These are phyloP conservation scores for Heteromurus nitidus DNA, from an alignment of 2,888 invertebrate genomes.

Conservation along the genomic window DNA sequence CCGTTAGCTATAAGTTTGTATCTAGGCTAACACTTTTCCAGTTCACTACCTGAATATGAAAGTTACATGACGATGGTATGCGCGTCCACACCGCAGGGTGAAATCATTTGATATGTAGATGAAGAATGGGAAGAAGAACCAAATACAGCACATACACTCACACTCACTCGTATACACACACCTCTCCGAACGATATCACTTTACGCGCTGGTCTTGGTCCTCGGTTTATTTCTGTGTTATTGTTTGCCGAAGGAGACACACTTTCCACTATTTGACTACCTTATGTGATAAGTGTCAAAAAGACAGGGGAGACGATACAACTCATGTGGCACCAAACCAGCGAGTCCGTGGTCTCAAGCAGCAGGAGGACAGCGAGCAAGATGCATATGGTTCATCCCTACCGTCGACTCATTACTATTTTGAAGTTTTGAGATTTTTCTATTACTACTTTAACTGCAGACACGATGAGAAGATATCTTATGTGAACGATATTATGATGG, in stretches of 20 bases:
- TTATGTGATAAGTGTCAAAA: conserved; percentile 46
- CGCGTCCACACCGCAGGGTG: not conserved
- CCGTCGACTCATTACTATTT: conserved; percentile 41
- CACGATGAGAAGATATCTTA: too few species aligned
- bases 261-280: conserved; percentile 49
- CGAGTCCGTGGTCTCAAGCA: conserved; percentile 45
- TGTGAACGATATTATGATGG: too few species aligned
- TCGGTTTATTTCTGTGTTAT: conserved; percentile 36
- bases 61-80: conserved; percentile 1
- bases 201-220: too few species aligned
- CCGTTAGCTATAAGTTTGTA: conserved; percentile 27
- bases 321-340: conserved; percentile 31
- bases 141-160: conserved; percentile 25
- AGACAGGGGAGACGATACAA: conserved; percentile 21
- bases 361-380: too few species aligned
- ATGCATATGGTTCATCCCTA: conserved; percentile 40
- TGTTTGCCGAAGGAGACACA: conserved; percentile 52
- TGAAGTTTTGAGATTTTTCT: too few species aligned
- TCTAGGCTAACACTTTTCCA: conserved; percentile 50
- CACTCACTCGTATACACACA: not conserved
- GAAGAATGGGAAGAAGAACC: too few species aligned
- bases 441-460: too few species aligned
- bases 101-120: conserved; percentile 5
- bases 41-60: conserved; percentile 51
- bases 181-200: too few species aligned